Evolutionary conservation across 2,113 vertebrate species (phyloP).

Genomic region (Salvelinus fontinalis): DNA sequence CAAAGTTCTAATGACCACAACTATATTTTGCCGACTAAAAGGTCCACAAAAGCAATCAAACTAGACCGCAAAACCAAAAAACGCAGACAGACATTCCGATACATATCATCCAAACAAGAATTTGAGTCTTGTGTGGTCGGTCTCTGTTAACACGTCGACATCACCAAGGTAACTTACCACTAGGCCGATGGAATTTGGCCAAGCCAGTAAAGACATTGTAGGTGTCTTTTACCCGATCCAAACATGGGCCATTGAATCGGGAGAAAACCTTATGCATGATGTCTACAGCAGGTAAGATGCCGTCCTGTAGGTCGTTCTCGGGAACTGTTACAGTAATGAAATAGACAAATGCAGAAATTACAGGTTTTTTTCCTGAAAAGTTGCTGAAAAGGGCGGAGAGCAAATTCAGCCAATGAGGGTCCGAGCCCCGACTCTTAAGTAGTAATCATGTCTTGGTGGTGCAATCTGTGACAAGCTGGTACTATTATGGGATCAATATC

Average conservation of each 20-base stretch:
- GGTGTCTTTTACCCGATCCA: slow-evolving; percentile 8
- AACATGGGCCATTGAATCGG: slow-evolving; percentile 16
- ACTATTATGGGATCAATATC: too few relatives aligned
- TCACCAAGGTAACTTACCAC: slow-evolving; percentile 66
- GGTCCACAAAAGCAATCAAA: too few relatives aligned
- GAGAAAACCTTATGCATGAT: slow-evolving; percentile 51
- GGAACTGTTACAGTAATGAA: too few relatives aligned
- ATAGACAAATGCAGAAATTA: background rate
- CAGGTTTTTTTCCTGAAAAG: background rate
- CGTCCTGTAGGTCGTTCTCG: background rate
- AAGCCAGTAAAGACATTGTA: background rate
- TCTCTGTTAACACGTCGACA: background rate
- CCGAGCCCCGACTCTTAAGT: background rate
- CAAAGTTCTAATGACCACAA: too few relatives aligned
- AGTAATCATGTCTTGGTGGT: too few relatives aligned
- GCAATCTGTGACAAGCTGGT: too few relatives aligned
- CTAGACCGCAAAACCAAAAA: too few relatives aligned
- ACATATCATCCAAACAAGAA: background rate
- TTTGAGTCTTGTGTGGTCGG: too few relatives aligned
- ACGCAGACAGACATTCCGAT: too few relatives aligned
- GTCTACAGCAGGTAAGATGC: background rate
- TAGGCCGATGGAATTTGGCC: slow-evolving; percentile 49
- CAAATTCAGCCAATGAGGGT: background rate
- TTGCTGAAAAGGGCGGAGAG: slow-evolving; percentile 4
- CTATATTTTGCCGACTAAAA: too few relatives aligned